phyloP scores from a whole-genome alignment of 92 coral and sea anemone species.

The Palythoa grandiflora region DNA sequence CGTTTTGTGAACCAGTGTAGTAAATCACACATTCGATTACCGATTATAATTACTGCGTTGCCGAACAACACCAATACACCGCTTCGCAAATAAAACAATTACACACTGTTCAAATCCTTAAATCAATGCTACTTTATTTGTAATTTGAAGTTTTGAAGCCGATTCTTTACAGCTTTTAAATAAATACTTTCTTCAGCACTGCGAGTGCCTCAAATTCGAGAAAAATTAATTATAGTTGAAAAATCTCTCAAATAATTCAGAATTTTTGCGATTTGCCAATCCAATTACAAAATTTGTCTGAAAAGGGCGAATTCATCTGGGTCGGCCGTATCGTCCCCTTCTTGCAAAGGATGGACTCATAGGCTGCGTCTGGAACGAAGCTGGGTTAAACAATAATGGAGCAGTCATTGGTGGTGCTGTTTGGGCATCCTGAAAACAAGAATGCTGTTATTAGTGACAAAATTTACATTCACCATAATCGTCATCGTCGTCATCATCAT shows the following conservation, averaged over 20 bases:
- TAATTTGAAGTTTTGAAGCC: neutral
- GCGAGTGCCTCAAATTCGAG: neutral
- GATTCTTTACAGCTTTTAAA: conserved; percentile 32
- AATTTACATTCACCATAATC: neutral
- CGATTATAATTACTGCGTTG: no score
- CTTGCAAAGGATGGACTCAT: conserved; percentile 39
- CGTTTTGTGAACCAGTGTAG: no score
- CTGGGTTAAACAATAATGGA: conserved; percentile 56
- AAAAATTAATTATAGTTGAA: neutral
- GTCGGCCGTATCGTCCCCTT: conserved; percentile 42
- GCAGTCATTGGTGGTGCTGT: conserved; percentile 28
- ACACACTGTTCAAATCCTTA: neutral
- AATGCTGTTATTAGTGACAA: neutral
- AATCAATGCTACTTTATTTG: conserved; percentile 19
- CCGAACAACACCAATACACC: no score
- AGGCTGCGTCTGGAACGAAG: conserved; percentile 54
- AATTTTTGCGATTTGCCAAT: neutral
- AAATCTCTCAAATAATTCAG: neutral
- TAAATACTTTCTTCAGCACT: conserved; percentile 16
- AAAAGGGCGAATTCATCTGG: neutral
- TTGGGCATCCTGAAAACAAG: conserved; percentile 10
- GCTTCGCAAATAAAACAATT: neutral
- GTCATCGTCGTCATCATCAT: neutral
- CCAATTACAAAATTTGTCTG: neutral
- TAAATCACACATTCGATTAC: no score